phyloP scores from a whole-genome alignment of 2,888 invertebrate species.

The Eilema depressum region DNA sequence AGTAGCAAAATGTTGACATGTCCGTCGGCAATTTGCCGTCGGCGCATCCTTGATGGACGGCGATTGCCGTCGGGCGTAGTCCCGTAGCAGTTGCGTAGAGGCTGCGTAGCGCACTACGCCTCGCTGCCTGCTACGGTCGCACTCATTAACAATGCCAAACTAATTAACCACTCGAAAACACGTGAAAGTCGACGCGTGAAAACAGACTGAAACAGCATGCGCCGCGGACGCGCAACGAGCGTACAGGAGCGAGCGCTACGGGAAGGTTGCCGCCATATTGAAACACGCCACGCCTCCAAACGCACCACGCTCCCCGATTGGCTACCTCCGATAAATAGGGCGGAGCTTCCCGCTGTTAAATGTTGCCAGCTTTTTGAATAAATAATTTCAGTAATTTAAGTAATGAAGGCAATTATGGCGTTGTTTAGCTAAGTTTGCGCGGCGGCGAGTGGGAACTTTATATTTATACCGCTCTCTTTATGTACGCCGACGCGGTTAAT shows the following conservation, averaged over 20 bases:
- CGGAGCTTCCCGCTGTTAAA: constrained; percentile 74
- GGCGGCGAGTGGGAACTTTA: constrained; percentile 85
- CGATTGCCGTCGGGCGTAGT: constrained; percentile 27
- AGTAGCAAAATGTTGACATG: constrained; percentile 19
- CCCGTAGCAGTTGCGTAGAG: constrained; percentile 48
- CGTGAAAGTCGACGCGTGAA: constrained; percentile 67
- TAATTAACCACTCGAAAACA: constrained; percentile 70
- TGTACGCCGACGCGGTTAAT: constrained; percentile 87
- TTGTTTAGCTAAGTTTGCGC: constrained; percentile 87
- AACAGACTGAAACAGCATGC: constrained; percentile 69
- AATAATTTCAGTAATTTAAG: constrained; percentile 88
- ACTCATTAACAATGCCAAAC: constrained; percentile 67
- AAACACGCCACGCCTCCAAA: constrained; percentile 72
- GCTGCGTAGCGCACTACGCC: constrained; percentile 50
- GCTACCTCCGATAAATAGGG: constrained; percentile 59
- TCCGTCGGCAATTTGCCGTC: constrained; percentile 65
- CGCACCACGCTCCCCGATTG: constrained; percentile 66
- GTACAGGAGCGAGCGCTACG: constrained; percentile 58
- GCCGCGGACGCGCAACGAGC: constrained; percentile 60
- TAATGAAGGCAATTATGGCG: constrained; percentile 88
- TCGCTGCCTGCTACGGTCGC: constrained; percentile 51
- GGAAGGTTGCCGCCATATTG: constrained; percentile 82
- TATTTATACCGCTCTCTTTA: constrained; percentile 87
- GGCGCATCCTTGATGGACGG: constrained; percentile 43
- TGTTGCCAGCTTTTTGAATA: constrained; percentile 88